Evolutionary conservation across 1,140 invertebrate species (phyloP), one percentile per base, ranked within the genome.

Genomic region (Calephelis virginiensis): DNA sequence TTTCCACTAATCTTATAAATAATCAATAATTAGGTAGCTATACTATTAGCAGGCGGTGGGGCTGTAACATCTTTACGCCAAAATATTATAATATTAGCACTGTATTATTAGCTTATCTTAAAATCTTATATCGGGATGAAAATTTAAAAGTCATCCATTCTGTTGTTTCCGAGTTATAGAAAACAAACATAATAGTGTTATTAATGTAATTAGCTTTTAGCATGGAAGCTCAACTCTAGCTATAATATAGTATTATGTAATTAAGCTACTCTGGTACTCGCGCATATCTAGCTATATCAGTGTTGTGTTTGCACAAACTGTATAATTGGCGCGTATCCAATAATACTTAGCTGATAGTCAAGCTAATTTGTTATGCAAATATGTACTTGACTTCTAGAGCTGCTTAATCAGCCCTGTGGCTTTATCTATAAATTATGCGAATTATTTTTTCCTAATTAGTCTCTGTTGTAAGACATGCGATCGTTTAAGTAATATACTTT

Each of bases 261-360:
- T 59, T 17, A 59, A 59, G 28, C 50, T 17, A 17, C 53, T 12
- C 11, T 37, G 28, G 28, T 17, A 17, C 53, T 12, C 10, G 53
- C 17, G 17, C 2, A 28, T 59, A 37, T 59, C 17, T 59, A 59
- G 53, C n/a, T 11, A 37, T 59, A 59, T 59, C 53, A 59, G 28
- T 37, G 53, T 59, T 8, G 17, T 37, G 53, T 59, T 59, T 59
- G 53, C 53, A 59, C 53, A 59, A 28, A 38, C 53, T 12, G 37
- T 59, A 59, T 59, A 59, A 59, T 59, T 59, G 53, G 53, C 28
- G 28, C 53, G 53, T 59, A 59, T 17, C 53, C 53, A 59, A 59
- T 59, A 59, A 59, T 59, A 37, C 53, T 37, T 59, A 59, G 28
- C 53, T 8, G 53, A 59, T 59, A 12, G 53, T 59, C 8, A 11